phyloP scores from a whole-genome alignment of 1,140 invertebrate species.

The Conopomorpha cramerella region DNA sequence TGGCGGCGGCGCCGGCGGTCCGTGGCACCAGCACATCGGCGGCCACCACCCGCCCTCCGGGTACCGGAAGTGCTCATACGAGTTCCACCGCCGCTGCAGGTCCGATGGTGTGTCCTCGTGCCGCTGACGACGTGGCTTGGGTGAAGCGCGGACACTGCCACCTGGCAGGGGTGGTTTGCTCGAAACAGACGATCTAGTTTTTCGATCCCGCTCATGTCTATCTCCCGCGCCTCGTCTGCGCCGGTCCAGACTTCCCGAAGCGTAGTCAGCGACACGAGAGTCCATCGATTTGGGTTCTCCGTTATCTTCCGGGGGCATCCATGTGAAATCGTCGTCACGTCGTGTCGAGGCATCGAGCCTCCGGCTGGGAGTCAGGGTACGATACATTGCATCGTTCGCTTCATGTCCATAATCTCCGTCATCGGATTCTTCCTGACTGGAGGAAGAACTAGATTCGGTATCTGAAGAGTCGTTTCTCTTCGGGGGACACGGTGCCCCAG shows the following conservation, averaged over 20 bases:
- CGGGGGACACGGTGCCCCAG: conserved; percentile 18
- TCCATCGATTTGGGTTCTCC: conserved; percentile 24
- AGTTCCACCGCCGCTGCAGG: conserved; percentile 49
- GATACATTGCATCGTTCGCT: conserved; percentile 27
- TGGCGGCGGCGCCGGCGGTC: conserved; percentile 32
- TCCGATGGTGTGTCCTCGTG: conserved; percentile 38
- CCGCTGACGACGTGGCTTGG: conserved; percentile 27
- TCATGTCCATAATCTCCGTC: conserved; percentile 29
- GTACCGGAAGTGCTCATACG: conserved; percentile 55
- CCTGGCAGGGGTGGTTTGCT: conserved; percentile 47
- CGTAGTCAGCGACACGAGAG: conserved; percentile 28
- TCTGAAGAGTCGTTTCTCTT: conserved; percentile 31
- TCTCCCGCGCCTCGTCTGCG: conserved; percentile 34
- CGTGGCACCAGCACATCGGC: conserved; percentile 50
- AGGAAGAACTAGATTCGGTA: conserved; percentile 33
- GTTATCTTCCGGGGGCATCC: conserved; percentile 53
- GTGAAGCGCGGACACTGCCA: conserved; percentile 45
- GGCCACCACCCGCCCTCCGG: conserved; percentile 72
- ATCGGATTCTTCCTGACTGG: conserved; percentile 41
- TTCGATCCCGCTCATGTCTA: conserved; percentile 56
- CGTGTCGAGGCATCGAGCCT: conserved; percentile 52
- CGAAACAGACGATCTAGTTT: conserved; percentile 60
- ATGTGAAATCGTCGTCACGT: conserved; percentile 65
- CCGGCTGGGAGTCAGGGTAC: conserved; percentile 37
- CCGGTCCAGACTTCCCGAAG: conserved; percentile 58